Percentiles rank a stretch among this genome's conserved stretches.
Evolutionary conservation across 2,888 invertebrate species (phyloP).

Genomic region (Liposcelis brunnea): DNA sequence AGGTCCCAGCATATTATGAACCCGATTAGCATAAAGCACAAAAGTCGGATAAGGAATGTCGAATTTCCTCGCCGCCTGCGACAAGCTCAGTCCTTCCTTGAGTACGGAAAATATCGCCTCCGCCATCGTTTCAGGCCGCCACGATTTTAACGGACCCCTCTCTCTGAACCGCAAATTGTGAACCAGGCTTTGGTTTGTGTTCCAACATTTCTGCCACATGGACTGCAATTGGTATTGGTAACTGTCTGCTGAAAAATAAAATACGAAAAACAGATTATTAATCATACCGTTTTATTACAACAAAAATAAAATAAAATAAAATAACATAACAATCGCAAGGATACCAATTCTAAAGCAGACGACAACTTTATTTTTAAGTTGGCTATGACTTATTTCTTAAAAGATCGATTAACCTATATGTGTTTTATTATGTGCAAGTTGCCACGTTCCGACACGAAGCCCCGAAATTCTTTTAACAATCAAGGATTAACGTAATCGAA

Average conservation of each 20-base stretch:
- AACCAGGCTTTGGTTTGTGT: constrained; percentile 77
- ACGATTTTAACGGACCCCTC: constrained; percentile 79
- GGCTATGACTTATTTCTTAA: too few species aligned
- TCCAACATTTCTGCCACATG: constrained; percentile 95
- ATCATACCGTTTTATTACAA: constrained; percentile 1
- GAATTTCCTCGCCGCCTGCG: constrained; percentile 82
- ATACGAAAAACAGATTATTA: constrained; percentile 16
- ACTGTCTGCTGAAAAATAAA: constrained; percentile 56
- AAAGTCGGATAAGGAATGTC: constrained; percentile 91
- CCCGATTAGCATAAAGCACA: constrained; percentile 80
- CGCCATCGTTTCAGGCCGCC: constrained; percentile 90
- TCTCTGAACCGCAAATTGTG: constrained; percentile 83
- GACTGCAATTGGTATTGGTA: constrained; percentile 89
- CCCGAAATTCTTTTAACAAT: too few species aligned
- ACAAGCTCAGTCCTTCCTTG: constrained; percentile 74
- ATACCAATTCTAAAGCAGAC: too few species aligned
- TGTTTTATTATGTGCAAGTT: too few species aligned
- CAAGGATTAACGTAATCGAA: too few species aligned
- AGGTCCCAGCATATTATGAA: constrained; percentile 86
- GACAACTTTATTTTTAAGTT: too few species aligned
- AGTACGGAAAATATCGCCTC: constrained; percentile 85
- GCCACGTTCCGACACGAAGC: too few species aligned
- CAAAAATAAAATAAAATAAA: constrained; percentile 2
- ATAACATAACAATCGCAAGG: too few species aligned
- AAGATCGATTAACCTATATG: too few species aligned